Percentiles rank a stretch among this genome's conserved stretches.
Evolutionary conservation across 2,113 vertebrate species (phyloP).

Genomic region (Dryoscopus gambensis): DNA sequence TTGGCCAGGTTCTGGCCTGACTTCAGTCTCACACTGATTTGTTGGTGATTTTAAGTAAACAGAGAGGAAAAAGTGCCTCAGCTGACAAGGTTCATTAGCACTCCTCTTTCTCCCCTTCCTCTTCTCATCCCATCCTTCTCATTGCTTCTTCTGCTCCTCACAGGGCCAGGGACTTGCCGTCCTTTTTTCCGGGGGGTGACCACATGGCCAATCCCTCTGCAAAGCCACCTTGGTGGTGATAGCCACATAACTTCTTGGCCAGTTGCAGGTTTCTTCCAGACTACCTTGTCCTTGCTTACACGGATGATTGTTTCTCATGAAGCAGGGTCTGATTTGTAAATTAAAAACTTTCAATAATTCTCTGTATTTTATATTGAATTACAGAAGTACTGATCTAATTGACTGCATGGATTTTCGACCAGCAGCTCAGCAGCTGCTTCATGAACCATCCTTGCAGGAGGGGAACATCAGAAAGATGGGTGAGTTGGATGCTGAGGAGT

Average conservation of each 20-base stretch:
- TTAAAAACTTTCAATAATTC: neutral
- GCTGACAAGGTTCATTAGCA: neutral
- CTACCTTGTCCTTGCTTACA: neutral
- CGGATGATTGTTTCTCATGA: neutral
- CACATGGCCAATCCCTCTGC: neutral
- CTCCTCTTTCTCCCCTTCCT: neutral
- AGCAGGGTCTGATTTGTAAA: neutral
- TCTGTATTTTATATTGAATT: neutral
- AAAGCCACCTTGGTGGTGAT: neutral
- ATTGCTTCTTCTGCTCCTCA: neutral
- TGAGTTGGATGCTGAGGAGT: constrained; percentile 20
- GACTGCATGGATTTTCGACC: neutral
- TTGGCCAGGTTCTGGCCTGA: neutral
- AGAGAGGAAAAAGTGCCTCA: neutral
- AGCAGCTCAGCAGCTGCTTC: constrained; percentile 22
- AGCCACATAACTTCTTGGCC: neutral
- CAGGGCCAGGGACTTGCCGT: neutral
- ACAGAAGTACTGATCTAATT: neutral
- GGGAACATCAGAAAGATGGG: neutral
- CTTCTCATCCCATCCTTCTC: neutral
- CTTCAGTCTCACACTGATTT: neutral
- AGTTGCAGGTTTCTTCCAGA: neutral
- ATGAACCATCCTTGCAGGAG: neutral
- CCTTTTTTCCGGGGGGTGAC: neutral
- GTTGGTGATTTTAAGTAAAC: neutral